Evolutionary conservation across 2,888 invertebrate genomes (phyloP), one percentile per base, ranked within the genome.

Genomic region (Pteria penguin): DNA sequence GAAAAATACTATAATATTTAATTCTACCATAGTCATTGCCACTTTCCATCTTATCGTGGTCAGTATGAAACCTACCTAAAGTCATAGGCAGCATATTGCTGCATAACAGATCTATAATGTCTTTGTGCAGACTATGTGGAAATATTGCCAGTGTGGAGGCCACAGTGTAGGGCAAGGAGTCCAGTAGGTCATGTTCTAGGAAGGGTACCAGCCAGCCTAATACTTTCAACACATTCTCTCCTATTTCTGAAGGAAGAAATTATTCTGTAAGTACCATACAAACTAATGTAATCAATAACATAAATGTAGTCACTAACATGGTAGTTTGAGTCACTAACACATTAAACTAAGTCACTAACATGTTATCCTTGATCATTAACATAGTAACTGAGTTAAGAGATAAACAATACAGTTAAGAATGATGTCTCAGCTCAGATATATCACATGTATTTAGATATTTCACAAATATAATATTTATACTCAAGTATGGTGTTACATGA

Each of bases 31-130:
- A n/a, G n/a, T n/a, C n/a, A n/a, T n/a, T n/a, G n/a, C n/a, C n/a
- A n/a, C n/a, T n/a, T n/a, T n/a, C n/a, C n/a, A n/a, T n/a, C n/a
- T n/a, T n/a, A n/a, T n/a, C n/a, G n/a, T n/a, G n/a, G n/a, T n/a
- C n/a, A n/a, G n/a, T n/a, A n/a, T 18, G 4, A 63, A 33, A 66
- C 86, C 79, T 86, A 92, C 91, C 91, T 57, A 99, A 96, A 27
- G 98, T 97, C 92, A 98, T 98, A 0, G 99, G 99, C 87, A 99
- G 93, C 87, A 99, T 96, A 91, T 98, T 97, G 91, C 97, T 98
- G 92, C 98, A 98, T 18, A 99, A 94, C 66, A 97, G 95, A 90
- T 98, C 97, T 71, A 99, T 95, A 81, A 98, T 96, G 89, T 98
- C 97, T 93, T 97, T 97, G 92, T 99, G 98, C 71, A 99, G 93